Evolutionary conservation across 1,140 invertebrate species (phyloP), one percentile per base, ranked within the genome.

Genomic region (Myzus persicae): DNA sequence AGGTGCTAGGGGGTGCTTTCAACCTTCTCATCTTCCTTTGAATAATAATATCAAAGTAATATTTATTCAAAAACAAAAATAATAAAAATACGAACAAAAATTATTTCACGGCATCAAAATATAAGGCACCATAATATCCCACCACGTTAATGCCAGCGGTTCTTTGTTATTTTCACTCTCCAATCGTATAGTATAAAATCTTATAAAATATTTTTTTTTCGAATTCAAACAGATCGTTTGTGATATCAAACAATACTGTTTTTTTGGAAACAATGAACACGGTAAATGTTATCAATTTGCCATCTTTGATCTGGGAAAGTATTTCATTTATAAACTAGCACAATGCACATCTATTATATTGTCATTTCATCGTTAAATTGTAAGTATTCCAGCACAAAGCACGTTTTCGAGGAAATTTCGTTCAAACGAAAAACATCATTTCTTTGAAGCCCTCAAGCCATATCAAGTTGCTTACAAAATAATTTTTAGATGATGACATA

Each of bases 231-330:
- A 67, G 59, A 76, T 36, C n/a, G n/a, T 76, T 76, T 76, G 59
- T n/a, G 59, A 76, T 76, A 76, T 36, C 31, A 24, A 76, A 76
- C n/a, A 76, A 76, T 36, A 76, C n/a, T n/a, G 31, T 26, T 59
- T 59, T 67, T 76, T 76, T 26, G 3, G 59, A 14, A 67, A 14
- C 31, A 76, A n/a, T 36, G 31, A 76, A 76, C 14, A n/a, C 31
- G 36, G 59, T 76, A 76, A 76, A 76, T n/a, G 11, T 36, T 76
- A 76, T 76, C 59, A 76, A 76, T 76, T 76, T 76, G 14, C 59
- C 59, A 76, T 76, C 59, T 76, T 76, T 76, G 59, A 76, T 76
- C 59, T 76, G 26, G 59, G 18, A 76, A 76, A 76, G 59, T 76
- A 76, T 76, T 76, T 76, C n/a, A 76, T 76, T 76, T 76, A 76